Base-by-base conservation (phyloP, 1,140 invertebrate species). In the Acromyrmex echinatior region DNA sequence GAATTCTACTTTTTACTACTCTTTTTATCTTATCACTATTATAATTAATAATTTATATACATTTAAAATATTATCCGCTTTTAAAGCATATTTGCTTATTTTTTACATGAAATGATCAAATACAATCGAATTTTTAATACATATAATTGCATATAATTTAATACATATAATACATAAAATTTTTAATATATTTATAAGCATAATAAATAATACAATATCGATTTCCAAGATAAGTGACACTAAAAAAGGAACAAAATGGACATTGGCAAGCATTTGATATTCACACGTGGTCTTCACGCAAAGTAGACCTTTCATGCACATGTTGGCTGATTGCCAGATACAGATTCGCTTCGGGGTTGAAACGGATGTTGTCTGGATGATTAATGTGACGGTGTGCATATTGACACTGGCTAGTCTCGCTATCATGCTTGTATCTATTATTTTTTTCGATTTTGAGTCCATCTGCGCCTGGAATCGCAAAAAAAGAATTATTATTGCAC, bases 321-420 rank as follows among this genome's bases (percentile, higher is more conserved):
- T 53, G 12, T 31, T 79, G 77, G 62, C 62, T 51, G 77, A 53
- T 66, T n/a, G 62, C 77, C 77, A 79, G 45, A 79, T 66, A 45
- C 62, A 35, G 49, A 79, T 79, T 28, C 25, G 77, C 77, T 66
- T 79, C n/a, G 28, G 62, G 28, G 45, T 79, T 31, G 45, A 31
- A 79, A 66, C 58, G 62, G 62, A 31, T 79, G 77, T 66, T 66
- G 45, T 58, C 77, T 53, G 45, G 21, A 79, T 79, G 77, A 79
- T 79, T 79, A 79, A 79, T 79, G 62, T 79, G 28, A 79, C 35
- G 39, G 74, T 62, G 21, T 25, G 60, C 45, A 25, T 66, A 79
- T 66, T 66, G 77, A 79, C 58, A 79, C 39, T 79, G 12, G 25
- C 31, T 60, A 28, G n/a, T n/a, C 28, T 56, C 56, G 53, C 39